These are phyloP conservation scores for Psilopsiagon aurifrons DNA, from an alignment of 2,113 vertebrate species.

Conservation along the genomic window DNA sequence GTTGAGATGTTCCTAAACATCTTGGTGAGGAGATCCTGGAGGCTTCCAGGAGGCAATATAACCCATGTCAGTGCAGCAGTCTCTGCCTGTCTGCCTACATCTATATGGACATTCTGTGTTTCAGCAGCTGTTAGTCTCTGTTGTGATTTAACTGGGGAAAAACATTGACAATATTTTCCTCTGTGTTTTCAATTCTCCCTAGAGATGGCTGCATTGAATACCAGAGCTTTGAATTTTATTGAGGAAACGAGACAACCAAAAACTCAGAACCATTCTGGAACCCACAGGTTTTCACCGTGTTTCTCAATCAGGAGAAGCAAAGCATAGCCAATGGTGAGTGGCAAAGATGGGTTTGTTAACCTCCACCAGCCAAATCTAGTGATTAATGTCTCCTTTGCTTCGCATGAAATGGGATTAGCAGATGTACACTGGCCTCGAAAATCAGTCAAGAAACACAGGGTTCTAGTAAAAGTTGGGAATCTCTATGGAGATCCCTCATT, in stretches of 20 bases:
- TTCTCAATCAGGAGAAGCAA: not conserved
- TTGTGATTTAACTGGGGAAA: not conserved
- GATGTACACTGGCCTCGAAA: not conserved
- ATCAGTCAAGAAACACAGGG: not conserved
- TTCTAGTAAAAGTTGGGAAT: not conserved
- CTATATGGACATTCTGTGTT: not conserved
- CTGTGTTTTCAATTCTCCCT: not conserved
- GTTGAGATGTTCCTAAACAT: not conserved
- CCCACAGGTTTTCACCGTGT: not conserved
- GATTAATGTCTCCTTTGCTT: not conserved
- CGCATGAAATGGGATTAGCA: not conserved
- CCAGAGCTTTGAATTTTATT: not conserved
- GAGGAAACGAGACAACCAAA: constrained; percentile 13
- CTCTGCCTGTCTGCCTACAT: not conserved
- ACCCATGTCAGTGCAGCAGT: not conserved
- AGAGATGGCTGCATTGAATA: not conserved
- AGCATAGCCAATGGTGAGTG: not conserved
- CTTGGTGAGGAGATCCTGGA: not conserved
- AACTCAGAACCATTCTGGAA: not conserved
- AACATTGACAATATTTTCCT: not conserved
- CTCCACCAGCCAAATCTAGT: not conserved
- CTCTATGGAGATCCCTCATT: not conserved
- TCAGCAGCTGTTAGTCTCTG: not conserved
- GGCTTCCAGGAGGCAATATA: not conserved
- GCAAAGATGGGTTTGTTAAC: not conserved